A percentile compares a stretch with the other conserved stretches of the same genome.
phyloP scores from a whole-genome alignment of 2,888 invertebrate genomes.

The Anaspis maculata region DNA sequence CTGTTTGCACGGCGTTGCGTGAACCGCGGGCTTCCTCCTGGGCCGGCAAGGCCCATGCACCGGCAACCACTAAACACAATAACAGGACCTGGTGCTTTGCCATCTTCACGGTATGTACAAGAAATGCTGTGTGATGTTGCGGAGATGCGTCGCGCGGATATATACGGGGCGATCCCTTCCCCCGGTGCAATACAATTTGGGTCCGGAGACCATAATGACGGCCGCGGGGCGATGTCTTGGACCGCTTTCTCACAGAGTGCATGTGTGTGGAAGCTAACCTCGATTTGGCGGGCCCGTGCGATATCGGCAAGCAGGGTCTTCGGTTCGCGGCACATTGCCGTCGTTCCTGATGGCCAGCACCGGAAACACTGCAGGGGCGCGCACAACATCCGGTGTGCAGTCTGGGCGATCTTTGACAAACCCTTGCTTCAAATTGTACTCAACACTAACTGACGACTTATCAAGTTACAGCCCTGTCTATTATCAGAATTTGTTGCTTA shows the following conservation, averaged over 20 bases:
- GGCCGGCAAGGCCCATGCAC: slow-evolving; percentile 53
- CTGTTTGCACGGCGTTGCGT: slow-evolving; percentile 55
- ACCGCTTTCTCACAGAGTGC: slow-evolving; percentile 43
- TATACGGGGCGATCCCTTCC: slow-evolving; percentile 39
- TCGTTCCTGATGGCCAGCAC: slow-evolving; percentile 10
- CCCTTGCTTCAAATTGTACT: too few relatives aligned
- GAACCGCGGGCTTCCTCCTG: slow-evolving; percentile 49
- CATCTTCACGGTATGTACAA: slow-evolving; percentile 26
- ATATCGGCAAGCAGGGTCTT: slow-evolving; percentile 26
- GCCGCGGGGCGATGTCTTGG: slow-evolving; percentile 42
- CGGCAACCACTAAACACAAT: slow-evolving; percentile 42
- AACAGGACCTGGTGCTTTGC: slow-evolving; percentile 41
- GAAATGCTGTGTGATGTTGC: slow-evolving; percentile 36
- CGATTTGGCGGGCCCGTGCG: slow-evolving; percentile 29
- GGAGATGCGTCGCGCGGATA: slow-evolving; percentile 36
- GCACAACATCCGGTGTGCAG: slow-evolving; percentile 11
- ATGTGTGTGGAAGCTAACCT: slow-evolving; percentile 36
- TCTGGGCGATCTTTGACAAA: too few relatives aligned
- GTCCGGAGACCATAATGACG: slow-evolving; percentile 41
- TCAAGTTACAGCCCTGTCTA: too few relatives aligned
- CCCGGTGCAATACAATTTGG: slow-evolving; percentile 38
- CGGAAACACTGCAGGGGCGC: slow-evolving; percentile 13
- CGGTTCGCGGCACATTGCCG: slow-evolving; percentile 7
- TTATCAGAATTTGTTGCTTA: too few relatives aligned
- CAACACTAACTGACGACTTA: too few relatives aligned